Base-by-base conservation (phyloP, 2,888 invertebrate genomes). In the Leucozona laternaria region DNA sequence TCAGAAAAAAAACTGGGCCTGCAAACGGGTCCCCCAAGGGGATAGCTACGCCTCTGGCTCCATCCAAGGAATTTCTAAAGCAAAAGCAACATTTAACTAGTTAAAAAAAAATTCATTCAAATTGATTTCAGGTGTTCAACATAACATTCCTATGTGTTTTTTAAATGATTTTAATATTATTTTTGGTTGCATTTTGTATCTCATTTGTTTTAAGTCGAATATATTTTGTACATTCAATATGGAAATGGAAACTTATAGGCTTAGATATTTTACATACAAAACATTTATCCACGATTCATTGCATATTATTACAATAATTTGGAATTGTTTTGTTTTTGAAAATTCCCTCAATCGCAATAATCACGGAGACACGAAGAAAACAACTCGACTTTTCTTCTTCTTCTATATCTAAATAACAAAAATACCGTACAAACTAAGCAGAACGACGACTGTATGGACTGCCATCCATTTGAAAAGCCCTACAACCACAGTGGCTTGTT, bases 401-500 rank as follows among this genome's bases (percentile, higher is more conserved):
- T 40, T 40, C 15, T 2, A 15, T 40, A 6, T 28, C 3, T 28
- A 28, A 5, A 28, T 28, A n/a, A 43, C 25, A 8, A 57, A 31
- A 17, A 57, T 57, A 34, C 31, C 17, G 15, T 34, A 15, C 25
- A 60, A 60, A 20, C 58, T 20, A 1, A 37, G 17, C 20, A 40
- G 6, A 25, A 34, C 57, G 11, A 58, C 20, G 22, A 62, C 45
- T 62, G 50, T 75, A 37, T 64, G n/a, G 31, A 31, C 8, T 79
- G 70, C 11, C 43, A 48, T 68, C 55, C 40, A 79, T 68, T 79
- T 75, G 31, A 5, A 45, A 48, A 45, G 34, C 57, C 22, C 43
- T 73, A 75, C 48, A 68, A 58, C 66, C 48, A 34, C 53, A 68
- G 60, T 66, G 72, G 50, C 72, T 76, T 76, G 40, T 58, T 81